Evolutionary conservation across 2,113 vertebrate genomes (phyloP).

Genomic region (Turnix velox): DNA sequence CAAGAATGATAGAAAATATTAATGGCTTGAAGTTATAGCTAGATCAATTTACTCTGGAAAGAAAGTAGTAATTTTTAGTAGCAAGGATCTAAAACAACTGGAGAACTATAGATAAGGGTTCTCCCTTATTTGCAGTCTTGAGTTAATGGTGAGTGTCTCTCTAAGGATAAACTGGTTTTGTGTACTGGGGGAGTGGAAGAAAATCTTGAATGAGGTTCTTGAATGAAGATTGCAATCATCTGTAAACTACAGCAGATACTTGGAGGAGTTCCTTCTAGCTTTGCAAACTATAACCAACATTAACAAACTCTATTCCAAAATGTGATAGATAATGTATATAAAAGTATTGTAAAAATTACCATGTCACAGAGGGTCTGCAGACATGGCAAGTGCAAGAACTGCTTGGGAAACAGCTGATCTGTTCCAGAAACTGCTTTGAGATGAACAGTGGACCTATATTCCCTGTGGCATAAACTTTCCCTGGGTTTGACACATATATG

Average conservation of each 20-base stretch:
- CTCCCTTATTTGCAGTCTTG: neutral
- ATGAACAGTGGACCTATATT: neutral
- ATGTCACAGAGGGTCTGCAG: neutral
- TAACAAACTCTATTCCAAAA: neutral
- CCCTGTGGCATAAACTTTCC: neutral
- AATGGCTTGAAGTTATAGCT: neutral
- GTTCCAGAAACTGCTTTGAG: neutral
- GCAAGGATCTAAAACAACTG: neutral
- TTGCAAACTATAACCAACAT: neutral
- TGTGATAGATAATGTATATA: neutral
- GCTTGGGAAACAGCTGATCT: neutral
- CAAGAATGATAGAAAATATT: neutral
- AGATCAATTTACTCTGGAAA: conserved; percentile 10
- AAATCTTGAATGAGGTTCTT: neutral
- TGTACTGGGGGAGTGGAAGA: neutral
- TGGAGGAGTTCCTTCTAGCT: neutral
- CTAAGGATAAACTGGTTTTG: neutral
- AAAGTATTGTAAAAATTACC: neutral
- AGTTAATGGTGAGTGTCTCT: neutral
- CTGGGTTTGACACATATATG: neutral
- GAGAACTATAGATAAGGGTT: neutral
- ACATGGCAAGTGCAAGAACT: neutral
- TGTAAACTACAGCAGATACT: neutral
- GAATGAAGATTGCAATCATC: neutral
- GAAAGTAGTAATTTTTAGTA: neutral